Base-by-base conservation (phyloP, 2,113 vertebrate species). In the Donacobius atricapilla region DNA sequence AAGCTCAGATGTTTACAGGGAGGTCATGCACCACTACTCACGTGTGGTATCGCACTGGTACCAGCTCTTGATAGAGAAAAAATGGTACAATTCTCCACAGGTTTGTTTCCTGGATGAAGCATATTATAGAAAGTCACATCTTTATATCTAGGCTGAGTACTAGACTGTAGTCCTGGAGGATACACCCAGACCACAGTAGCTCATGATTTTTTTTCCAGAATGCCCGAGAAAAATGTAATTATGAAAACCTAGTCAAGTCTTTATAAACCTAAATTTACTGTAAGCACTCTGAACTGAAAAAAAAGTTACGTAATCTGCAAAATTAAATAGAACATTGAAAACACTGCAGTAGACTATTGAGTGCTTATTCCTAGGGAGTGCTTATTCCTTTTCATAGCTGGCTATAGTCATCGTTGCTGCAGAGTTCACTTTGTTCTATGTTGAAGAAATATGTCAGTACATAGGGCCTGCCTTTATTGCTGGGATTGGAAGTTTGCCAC, bases 331-430 rank as follows among this genome's bases (percentile, higher is more conserved):
- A 70, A 60, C 9, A 20, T 0, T 71, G 83, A 45, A 58, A 81
- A 51, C n/a, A 27, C 44, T 61, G 76, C 77, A 81, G 86, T 15
- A 48, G 39, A 19, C 22, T 39, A 22, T 0, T 40, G 51, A 75
- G 84, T 9, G 45, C 60, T 53, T 35, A 42, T n/a, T 64, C 45
- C 40, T 51, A 51, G 39, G 44, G 31, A 89, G 58, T 61, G 66
- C 39, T 50, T 21, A 31, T 11, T 61, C 60, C 39, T 63, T 51
- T 31, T 68, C 61, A 71, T 17, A 48, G 86, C 64, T 71, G 88
- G 51, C 69, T 76, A 2, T 1, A 50, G 76, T 8, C 64, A 51
- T 10, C 0, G 0, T 0, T 40, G 68, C 82, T 71, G 76, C 71
- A 51, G 56, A 78, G 64, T 10, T 83, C 71, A 37, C 56, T 83